phyloP scores from a whole-genome alignment of 2,888 invertebrate species.

The Cecidostiba fungosa region DNA sequence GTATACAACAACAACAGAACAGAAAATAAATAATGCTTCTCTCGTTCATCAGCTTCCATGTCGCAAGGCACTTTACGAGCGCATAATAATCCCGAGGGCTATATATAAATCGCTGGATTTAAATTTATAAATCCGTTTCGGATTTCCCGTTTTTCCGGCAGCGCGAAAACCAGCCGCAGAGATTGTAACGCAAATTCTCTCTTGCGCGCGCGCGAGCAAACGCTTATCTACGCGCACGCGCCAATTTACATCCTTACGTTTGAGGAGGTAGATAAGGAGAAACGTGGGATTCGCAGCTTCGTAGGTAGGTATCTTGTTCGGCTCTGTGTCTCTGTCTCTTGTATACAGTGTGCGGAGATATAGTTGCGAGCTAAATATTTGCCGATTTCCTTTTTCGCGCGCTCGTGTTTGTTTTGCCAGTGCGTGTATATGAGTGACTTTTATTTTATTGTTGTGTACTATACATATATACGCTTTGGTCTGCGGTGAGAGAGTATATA shows the following conservation, averaged over 20 bases:
- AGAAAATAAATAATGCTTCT: background rate
- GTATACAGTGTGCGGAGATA: background rate
- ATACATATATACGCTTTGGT: too few species aligned
- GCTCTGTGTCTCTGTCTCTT: slow-evolving; percentile 5
- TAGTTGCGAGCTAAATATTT: background rate
- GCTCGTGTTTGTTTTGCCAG: background rate
- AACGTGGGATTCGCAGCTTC: slow-evolving; percentile 52
- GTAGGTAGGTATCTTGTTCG: background rate
- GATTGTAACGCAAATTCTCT: slow-evolving; percentile 53
- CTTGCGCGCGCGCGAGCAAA: background rate
- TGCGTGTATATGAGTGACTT: too few species aligned
- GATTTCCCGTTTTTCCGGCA: slow-evolving; percentile 23
- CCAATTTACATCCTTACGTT: slow-evolving; percentile 53
- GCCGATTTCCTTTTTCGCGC: background rate
- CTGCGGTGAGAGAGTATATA: background rate
- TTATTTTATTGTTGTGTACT: background rate
- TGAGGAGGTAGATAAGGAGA: slow-evolving; percentile 18
- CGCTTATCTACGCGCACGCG: slow-evolving; percentile 45
- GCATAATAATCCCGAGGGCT: background rate
- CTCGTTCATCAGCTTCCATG: background rate
- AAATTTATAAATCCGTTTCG: slow-evolving; percentile 20
- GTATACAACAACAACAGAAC: background rate
- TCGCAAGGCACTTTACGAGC: background rate
- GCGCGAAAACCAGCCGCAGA: slow-evolving; percentile 12
- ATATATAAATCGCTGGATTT: background rate